A percentile compares a stretch with the other conserved stretches of the same genome.
phyloP scores from a whole-genome alignment of 2,888 invertebrate species.

The Dendrolimus houi region DNA sequence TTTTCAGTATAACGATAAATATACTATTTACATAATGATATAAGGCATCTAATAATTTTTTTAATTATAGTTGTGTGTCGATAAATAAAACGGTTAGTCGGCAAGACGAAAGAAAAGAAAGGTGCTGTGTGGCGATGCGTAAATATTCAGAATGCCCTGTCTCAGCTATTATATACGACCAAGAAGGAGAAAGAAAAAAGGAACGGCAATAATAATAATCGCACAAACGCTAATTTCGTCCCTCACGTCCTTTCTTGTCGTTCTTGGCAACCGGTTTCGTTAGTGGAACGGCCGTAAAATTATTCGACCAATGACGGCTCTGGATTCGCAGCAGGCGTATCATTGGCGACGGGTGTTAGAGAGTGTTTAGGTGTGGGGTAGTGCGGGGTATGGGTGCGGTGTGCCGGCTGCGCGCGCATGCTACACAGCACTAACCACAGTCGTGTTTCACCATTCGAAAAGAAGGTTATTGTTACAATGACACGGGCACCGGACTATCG shows the following conservation, averaged over 20 bases:
- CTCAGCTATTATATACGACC: background rate
- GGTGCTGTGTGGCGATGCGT: constrained; percentile 9
- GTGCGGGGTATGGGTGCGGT: constrained; percentile 56
- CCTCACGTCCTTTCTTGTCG: constrained; percentile 66
- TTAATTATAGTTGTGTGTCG: too few species aligned
- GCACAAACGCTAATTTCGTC: constrained; percentile 56
- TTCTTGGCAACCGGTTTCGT: constrained; percentile 71
- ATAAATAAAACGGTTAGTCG: constrained; percentile 3
- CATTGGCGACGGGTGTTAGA: constrained; percentile 58
- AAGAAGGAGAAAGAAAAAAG: constrained; percentile 36
- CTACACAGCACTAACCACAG: constrained; percentile 31
- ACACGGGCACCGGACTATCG: constrained; percentile 69
- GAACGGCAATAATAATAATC: constrained; percentile 53
- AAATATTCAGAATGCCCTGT: constrained; percentile 2
- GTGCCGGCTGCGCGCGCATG: constrained; percentile 42
- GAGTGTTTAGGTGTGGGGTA: constrained; percentile 35
- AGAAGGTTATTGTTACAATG: constrained; percentile 72
- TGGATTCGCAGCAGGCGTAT: constrained; percentile 49
- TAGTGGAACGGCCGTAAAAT: constrained; percentile 63
- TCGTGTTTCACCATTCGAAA: constrained; percentile 67
- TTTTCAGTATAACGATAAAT: too few species aligned
- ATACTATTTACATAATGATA: too few species aligned
- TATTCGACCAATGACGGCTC: constrained; percentile 46
- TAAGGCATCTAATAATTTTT: too few species aligned
- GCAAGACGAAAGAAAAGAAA: constrained; percentile 18